Evolutionary conservation across 2,113 vertebrate genomes (phyloP).

Genomic region (Psilopogon haemacephalus): DNA sequence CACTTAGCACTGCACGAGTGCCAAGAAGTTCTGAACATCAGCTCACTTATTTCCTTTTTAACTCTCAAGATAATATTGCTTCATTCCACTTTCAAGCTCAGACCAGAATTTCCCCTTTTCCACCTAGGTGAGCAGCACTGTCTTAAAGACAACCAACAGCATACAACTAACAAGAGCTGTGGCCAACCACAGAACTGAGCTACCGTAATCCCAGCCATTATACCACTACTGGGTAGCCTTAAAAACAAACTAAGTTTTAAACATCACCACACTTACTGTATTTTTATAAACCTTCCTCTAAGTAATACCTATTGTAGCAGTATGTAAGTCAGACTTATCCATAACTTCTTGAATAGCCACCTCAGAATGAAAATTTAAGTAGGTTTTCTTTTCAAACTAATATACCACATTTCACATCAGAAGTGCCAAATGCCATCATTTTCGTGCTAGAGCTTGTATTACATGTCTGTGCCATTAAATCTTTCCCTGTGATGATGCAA

Average conservation of each 20-base stretch:
- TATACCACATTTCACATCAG: background rate
- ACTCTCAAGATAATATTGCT: background rate
- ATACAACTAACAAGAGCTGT: background rate
- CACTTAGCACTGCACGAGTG: background rate
- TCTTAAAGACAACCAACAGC: background rate
- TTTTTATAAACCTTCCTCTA: background rate
- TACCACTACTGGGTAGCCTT: background rate
- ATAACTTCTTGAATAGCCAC: background rate
- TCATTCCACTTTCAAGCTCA: background rate
- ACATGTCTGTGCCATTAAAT: background rate
- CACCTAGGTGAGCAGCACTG: background rate
- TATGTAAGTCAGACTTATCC: background rate
- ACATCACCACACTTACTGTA: background rate
- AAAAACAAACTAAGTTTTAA: background rate
- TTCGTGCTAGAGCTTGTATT: background rate
- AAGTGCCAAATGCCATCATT: background rate
- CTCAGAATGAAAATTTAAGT: background rate
- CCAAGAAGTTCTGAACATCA: background rate
- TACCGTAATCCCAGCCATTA: background rate
- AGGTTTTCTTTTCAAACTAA: background rate
- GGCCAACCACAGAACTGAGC: background rate
- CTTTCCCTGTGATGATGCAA: background rate
- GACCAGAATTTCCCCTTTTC: background rate
- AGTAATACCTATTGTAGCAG: no score
- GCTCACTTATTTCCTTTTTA: background rate